These are phyloP conservation scores for Dryomyza anilis DNA, from an alignment of 2,888 invertebrate species.

Conservation along the genomic window DNA sequence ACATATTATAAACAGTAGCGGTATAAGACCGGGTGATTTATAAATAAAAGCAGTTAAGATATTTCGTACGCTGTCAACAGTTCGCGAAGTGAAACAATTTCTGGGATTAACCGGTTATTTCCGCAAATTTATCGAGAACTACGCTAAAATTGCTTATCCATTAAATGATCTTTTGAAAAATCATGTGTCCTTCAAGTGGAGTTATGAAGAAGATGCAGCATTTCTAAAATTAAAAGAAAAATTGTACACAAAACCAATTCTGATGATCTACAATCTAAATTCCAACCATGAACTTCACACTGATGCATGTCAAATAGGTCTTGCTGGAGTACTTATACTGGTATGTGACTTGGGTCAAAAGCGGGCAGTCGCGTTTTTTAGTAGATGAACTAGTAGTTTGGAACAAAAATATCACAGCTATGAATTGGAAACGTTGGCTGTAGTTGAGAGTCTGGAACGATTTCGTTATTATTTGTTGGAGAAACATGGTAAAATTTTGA, in stretches of 20 bases:
- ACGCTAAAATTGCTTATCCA: constrained; percentile 11
- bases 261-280: constrained; percentile 24
- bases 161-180: constrained; percentile 15
- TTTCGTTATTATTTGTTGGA: constrained; percentile 32
- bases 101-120: constrained; percentile 18
- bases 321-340: constrained; percentile 28
- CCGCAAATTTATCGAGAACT: constrained; percentile 13
- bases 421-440: too few species aligned
- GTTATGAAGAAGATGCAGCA: neutral
- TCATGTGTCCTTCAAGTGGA: constrained; percentile 16
- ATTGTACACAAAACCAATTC: constrained; percentile 13
- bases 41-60: constrained; percentile 4
- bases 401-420: constrained; percentile 27
- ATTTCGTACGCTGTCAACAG: neutral
- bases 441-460: constrained; percentile 24
- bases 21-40: constrained; percentile 3
- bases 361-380: constrained; percentile 21
- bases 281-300: constrained; percentile 27
- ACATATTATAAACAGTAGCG: too few species aligned
- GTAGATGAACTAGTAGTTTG: constrained; percentile 9
- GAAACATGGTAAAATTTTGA: constrained; percentile 25
- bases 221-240: constrained; percentile 9
- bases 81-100: constrained; percentile 12
- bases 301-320: constrained; percentile 16
- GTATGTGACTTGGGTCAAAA: neutral